These are phyloP conservation scores for Antheraea mylitta DNA, from an alignment of 1,140 invertebrate species.

Conservation along the genomic window DNA sequence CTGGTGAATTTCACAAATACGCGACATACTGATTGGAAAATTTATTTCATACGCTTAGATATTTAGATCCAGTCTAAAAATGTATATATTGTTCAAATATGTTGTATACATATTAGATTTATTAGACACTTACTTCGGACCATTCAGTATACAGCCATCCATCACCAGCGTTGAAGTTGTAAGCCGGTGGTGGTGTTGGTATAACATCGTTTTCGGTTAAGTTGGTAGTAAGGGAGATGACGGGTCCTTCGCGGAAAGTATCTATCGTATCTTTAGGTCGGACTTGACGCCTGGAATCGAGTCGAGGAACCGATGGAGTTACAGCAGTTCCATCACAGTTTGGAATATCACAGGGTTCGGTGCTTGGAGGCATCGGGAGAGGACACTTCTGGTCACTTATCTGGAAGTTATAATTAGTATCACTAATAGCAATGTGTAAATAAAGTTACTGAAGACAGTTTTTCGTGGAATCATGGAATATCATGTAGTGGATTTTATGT, in stretches of 20 bases:
- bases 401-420: constrained; percentile 40
- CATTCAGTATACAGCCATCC: constrained; percentile 72
- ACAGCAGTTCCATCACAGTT: constrained; percentile 62
- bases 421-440: not conserved
- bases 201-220: constrained; percentile 49
- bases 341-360: constrained; percentile 60
- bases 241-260: constrained; percentile 57
- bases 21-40: too few species aligned
- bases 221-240: constrained; percentile 53
- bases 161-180: constrained; percentile 54
- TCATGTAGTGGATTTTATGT: too few species aligned
- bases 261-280: constrained; percentile 55
- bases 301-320: constrained; percentile 38
- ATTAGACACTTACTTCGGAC: constrained; percentile 50
- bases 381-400: constrained; percentile 73
- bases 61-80: too few species aligned
- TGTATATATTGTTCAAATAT: too few species aligned
- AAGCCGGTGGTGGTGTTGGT: constrained; percentile 42
- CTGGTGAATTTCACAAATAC: too few species aligned
- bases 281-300: constrained; percentile 61
- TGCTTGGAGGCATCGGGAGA: constrained; percentile 64
- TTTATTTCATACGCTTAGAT: too few species aligned
- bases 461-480: too few species aligned
- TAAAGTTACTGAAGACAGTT: not conserved
- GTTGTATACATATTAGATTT: not conserved